Base-by-base conservation (phyloP, 64 coral and sea anemone genomes). In the Platygyra sinensis region DNA sequence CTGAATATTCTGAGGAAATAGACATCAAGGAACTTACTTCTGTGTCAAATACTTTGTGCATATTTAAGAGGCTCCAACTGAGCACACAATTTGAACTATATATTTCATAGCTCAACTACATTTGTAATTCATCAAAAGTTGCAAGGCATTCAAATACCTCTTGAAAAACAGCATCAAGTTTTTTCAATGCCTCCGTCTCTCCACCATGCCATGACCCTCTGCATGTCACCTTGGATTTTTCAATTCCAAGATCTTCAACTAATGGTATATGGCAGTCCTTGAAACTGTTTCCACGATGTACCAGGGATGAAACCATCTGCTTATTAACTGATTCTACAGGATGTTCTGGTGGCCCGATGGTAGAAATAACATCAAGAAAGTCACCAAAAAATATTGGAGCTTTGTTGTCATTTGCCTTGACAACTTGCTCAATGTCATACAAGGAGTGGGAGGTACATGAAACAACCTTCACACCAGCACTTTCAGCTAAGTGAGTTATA, bases 371-470 rank as follows among this genome's bases (percentile, higher is more conserved):
- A 12, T 92, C 83, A 63, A 92, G 60, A 30, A 87, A 92, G 15
- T 72, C 14, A 16, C 72, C 62, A 87, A 92, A 92, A 42, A 49
- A 59, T 29, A 87, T 18, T 54, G 90, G 90, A 0, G 67, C 77
- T 31, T 79, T 38, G 16, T 79, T 49, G 52, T 57, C 7, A 54
- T 86, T 86, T 72, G 27, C 42, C 28, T 46, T 11, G 0, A 76
- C 20, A 13, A 92, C 9, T 22, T 46, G 5, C 16, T 92, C 83
- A 57, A 79, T 50, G 57, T 92, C 42, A 24, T 87, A 92, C 83
- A 92, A 42, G 18, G 90, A 64, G 25, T 92, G 90, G 8, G 83
- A 92, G 42, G 59, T 65, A 52, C 49, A 78, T 36, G 90, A 52
- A 31, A 79, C 20, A 13, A 92, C 90, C 55, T 80, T 17, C 42